These are phyloP conservation scores for Rissa tridactyla DNA, from an alignment of 2,113 vertebrate genomes.

Conservation along the genomic window DNA sequence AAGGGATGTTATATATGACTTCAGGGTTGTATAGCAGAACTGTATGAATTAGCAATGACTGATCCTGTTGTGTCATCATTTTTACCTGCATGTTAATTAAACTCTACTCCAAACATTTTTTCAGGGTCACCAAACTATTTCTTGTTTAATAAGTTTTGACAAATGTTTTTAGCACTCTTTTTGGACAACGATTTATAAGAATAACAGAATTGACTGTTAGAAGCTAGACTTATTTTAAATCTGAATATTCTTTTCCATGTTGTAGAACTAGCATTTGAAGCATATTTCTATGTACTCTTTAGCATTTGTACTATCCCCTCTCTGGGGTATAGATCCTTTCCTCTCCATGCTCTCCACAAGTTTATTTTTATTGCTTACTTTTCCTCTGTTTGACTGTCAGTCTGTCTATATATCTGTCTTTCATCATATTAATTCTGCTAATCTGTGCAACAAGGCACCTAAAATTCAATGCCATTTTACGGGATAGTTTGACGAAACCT, in stretches of 20 bases:
- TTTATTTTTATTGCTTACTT: background rate
- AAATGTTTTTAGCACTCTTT: background rate
- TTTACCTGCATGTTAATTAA: background rate
- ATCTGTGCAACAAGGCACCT: background rate
- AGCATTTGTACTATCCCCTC: background rate
- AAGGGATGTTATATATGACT: background rate
- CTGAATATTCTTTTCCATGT: background rate
- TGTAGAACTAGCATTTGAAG: background rate
- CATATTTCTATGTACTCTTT: background rate
- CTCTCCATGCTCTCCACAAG: background rate
- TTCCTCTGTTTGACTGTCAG: background rate
- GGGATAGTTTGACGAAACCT: background rate
- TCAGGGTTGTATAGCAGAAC: background rate
- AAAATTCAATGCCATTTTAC: background rate
- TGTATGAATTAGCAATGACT: background rate
- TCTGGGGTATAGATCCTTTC: background rate
- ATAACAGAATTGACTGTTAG: background rate
- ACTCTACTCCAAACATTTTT: background rate
- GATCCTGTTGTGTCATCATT: background rate
- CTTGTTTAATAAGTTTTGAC: background rate
- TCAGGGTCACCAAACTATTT: background rate
- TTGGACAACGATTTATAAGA: background rate
- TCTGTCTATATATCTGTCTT: background rate
- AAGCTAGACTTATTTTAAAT: background rate
- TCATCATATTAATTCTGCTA: background rate